Base-by-base conservation (phyloP, 2,888 invertebrate genomes). In the Sylvicola fuscatus region DNA sequence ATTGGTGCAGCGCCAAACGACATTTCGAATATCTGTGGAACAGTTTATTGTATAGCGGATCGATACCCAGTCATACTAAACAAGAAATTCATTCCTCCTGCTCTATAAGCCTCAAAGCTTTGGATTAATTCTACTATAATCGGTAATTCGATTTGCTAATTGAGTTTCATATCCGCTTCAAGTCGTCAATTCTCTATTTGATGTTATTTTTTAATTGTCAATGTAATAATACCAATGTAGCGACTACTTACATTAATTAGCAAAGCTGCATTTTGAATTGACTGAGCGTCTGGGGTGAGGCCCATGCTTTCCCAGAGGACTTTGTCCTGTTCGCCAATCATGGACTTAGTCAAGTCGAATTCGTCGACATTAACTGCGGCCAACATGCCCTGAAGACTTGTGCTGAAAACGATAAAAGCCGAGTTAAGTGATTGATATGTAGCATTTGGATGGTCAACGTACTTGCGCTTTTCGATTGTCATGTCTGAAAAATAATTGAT, bases 241-340 rank as follows among this genome's bases (percentile, higher is more conserved):
- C 11, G 27, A 12, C 11, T 17, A 28, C 10, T 34, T 29, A 38
- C 34, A 45, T 56, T 50, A 1, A 49, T 44, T 2, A 58, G 37
- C 21, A 58, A 37, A 0, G 56, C 53, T 2, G 59, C 58, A 41
- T 58, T 57, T 41, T 59, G 57, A 30, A 56, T 52, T 10, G 56
- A 53, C 43, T 59, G 59, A 3, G 52, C 52, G 44, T 59, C 60
- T 1, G 54, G 45, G 1, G 52, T 50, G 14, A 59, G 36, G 0
- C 59, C 59, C 58, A 64, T 48, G 59, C 60, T 41, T 57, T 53
- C 39, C 61, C 51, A 53, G 51, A 61, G 69, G 52, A 72, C 49
- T 55, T 63, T 47, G 45, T 58, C 46, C 59, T 54, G 50, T 48
- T 62, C 45, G 43, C 56, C 51, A 11, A 56, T 46, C 7, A 59